Conservation (phyloP, 1,140 invertebrate genomes). For the Meloidogyne floridensis region DNA sequence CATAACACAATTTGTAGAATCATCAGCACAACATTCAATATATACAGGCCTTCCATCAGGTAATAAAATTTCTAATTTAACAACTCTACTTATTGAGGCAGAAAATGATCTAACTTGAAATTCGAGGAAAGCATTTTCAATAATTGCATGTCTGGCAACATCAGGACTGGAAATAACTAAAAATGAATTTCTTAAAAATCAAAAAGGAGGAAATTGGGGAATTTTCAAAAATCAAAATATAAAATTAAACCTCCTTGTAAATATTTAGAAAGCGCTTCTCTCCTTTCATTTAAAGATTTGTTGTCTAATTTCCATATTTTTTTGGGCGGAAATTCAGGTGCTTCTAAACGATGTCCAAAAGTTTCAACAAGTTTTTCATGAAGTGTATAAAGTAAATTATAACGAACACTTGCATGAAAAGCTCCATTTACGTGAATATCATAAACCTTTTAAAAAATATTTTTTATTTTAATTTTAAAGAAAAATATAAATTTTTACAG, state of each 20-base stretch:
- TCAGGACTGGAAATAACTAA: slow-evolving; percentile 48
- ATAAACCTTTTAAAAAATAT: slow-evolving; percentile 40
- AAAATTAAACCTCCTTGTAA: slow-evolving; percentile 44
- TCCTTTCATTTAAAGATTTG: slow-evolving; percentile 46
- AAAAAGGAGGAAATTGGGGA: too few relatives aligned
- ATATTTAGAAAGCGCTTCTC: slow-evolving; percentile 52
- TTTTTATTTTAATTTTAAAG: slow-evolving; percentile 12
- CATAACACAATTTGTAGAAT: slow-evolving; percentile 48
- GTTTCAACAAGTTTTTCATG: slow-evolving; percentile 54
- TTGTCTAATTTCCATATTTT: slow-evolving; percentile 54
- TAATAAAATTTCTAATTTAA: slow-evolving; percentile 50
- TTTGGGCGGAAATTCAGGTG: slow-evolving; percentile 53
- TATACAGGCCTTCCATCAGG: slow-evolving; percentile 44
- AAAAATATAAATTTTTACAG: slow-evolving; percentile 18
- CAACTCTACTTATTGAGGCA: slow-evolving; percentile 10
- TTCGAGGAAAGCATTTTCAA: slow-evolving; percentile 48
- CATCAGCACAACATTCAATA: slow-evolving; percentile 50
- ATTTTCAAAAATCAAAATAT: background rate
- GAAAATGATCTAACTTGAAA: slow-evolving; percentile 52
- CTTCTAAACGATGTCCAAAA: slow-evolving; percentile 47
- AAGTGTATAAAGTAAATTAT: slow-evolving; percentile 42
- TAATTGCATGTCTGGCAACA: slow-evolving; percentile 41
- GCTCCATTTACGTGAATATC: slow-evolving; percentile 55
- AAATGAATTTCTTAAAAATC: slow-evolving; percentile 5
- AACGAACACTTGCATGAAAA: slow-evolving; percentile 54